Percentiles rank a stretch among this genome's conserved stretches.
These are phyloP conservation scores for Neocrepidodera transversa DNA, from an alignment of 2,888 invertebrate genomes.

Conservation along the genomic window DNA sequence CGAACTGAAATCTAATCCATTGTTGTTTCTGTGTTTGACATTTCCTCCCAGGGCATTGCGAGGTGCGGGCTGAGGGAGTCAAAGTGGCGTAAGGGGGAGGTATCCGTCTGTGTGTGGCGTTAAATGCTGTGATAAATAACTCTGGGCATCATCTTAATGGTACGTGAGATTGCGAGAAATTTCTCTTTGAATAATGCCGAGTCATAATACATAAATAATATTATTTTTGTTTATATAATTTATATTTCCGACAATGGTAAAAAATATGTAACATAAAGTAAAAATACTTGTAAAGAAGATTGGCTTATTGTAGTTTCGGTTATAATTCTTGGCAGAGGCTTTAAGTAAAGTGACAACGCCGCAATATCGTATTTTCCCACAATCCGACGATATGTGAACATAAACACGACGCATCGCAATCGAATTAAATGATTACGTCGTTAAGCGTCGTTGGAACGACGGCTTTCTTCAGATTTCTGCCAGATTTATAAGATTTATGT, in stretches of 20 bases:
- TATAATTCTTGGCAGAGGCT: conserved; percentile 7
- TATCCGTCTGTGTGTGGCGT: conserved; percentile 49
- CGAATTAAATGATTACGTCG: conserved; percentile 56
- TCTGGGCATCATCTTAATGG: conserved; percentile 44
- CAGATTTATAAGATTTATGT: conserved; percentile 47
- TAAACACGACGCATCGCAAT: conserved; percentile 53
- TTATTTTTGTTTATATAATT: too few relatives aligned
- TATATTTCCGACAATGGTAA: too few relatives aligned
- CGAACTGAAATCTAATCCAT: conserved; percentile 35
- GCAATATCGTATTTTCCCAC: conserved; percentile 41
- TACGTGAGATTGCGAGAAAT: neutral
- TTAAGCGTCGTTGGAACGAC: conserved; percentile 49
- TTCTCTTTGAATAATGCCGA: too few relatives aligned
- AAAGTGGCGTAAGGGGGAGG: conserved; percentile 36
- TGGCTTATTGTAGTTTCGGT: too few relatives aligned
- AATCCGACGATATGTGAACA: conserved; percentile 53
- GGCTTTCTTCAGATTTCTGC: conserved; percentile 43
- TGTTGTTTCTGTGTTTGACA: conserved; percentile 36
- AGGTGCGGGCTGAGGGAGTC: neutral
- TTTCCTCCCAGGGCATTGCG: conserved; percentile 29
- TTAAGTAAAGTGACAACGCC: conserved; percentile 17
- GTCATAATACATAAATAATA: too few relatives aligned
- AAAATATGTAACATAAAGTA: too few relatives aligned
- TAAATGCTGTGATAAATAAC: conserved; percentile 54
- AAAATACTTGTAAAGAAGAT: too few relatives aligned